Evolutionary conservation across 2,888 invertebrate genomes (phyloP).

Genomic region (Physocephala rufipes): DNA sequence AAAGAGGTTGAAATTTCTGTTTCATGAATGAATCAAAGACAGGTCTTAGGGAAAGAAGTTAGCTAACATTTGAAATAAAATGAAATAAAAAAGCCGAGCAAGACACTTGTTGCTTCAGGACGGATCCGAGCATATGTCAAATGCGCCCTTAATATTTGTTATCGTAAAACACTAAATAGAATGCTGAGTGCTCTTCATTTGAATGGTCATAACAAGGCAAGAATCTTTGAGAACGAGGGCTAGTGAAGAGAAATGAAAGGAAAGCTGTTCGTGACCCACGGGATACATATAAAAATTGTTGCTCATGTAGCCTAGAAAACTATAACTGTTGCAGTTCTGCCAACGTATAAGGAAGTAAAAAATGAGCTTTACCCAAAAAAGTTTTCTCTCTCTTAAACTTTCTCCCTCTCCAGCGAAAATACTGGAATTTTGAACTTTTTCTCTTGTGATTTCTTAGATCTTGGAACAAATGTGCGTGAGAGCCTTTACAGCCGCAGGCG

Average conservation of each 20-base stretch:
- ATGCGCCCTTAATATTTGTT: background rate
- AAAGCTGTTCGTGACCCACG: conserved; percentile 27
- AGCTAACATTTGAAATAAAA: background rate
- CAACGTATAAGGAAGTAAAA: conserved; percentile 37
- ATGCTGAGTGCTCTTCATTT: background rate
- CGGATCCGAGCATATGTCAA: conserved; percentile 48
- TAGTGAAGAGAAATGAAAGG: conserved; percentile 1
- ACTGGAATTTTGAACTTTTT: background rate
- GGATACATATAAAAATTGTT: conserved; percentile 41
- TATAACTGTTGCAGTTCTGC: conserved; percentile 40
- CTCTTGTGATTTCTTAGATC: conserved; percentile 16
- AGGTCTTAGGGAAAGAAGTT: background rate
- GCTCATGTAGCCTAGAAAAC: conserved; percentile 37
- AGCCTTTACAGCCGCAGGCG: background rate
- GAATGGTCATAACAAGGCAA: background rate
- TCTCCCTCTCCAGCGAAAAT: background rate
- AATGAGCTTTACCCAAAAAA: conserved; percentile 23
- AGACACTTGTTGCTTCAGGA: conserved; percentile 60
- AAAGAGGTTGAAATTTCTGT: too few relatives aligned
- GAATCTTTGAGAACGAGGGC: background rate
- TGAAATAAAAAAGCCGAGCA: conserved; percentile 23
- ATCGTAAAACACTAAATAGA: background rate
- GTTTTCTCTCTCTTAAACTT: background rate
- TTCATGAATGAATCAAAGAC: background rate
- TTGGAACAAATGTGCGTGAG: conserved; percentile 30